These are phyloP conservation scores for Hyposoter dolosus DNA, from an alignment of 2,888 invertebrate genomes.

Conservation along the genomic window DNA sequence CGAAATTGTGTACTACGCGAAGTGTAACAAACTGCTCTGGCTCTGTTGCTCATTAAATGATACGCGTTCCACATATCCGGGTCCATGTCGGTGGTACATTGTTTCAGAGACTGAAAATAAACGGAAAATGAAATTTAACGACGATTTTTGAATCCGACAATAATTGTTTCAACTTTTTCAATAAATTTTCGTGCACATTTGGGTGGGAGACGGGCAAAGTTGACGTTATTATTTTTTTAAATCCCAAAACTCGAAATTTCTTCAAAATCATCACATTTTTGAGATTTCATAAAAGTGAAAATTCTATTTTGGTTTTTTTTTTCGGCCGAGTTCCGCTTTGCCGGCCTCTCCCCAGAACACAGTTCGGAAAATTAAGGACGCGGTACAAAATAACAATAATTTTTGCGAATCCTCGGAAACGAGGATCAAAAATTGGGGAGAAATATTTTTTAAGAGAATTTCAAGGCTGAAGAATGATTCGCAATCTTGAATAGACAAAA, in stretches of 20 bases:
- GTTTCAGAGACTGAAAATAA: conserved; percentile 85
- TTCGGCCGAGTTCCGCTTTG: too few species aligned
- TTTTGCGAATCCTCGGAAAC: neutral
- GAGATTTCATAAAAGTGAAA: too few species aligned
- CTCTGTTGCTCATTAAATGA: conserved; percentile 89
- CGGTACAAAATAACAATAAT: neutral
- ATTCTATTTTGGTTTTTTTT: too few species aligned
- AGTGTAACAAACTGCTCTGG: conserved; percentile 89
- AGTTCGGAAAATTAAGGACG: neutral
- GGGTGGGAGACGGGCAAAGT: too few species aligned
- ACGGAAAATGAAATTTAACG: neutral
- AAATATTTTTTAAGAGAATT: neutral
- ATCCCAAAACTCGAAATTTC: too few species aligned
- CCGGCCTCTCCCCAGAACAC: too few species aligned
- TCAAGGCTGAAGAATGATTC: neutral
- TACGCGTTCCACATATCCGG: conserved; percentile 90
- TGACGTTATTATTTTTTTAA: too few species aligned
- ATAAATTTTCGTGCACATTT: too few species aligned
- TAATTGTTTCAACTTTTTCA: neutral
- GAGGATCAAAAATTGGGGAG: neutral
- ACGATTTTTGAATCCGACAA: neutral
- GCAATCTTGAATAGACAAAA: neutral
- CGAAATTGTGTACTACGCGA: conserved; percentile 88
- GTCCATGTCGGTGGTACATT: conserved; percentile 89
- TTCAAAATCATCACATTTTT: too few species aligned